These are phyloP conservation scores for Capitulum mitella DNA, from an alignment of 2,888 invertebrate genomes.

Conservation along the genomic window DNA sequence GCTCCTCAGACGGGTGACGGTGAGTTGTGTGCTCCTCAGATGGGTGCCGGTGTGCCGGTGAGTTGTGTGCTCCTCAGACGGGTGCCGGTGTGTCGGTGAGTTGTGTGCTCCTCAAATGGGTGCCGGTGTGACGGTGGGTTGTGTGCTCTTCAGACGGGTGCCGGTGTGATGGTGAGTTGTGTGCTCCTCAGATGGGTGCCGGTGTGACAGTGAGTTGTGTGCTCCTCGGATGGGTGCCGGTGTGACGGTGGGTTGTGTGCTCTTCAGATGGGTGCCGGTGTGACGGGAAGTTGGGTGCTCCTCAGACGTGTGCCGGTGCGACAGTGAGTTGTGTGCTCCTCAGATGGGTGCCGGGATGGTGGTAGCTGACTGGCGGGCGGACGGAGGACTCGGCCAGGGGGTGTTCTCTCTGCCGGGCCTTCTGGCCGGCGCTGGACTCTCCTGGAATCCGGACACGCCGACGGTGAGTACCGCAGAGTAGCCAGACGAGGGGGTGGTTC, in stretches of 20 bases:
- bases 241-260: not conserved
- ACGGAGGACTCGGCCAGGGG: constrained; percentile 53
- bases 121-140: not conserved
- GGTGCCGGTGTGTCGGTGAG: not conserved
- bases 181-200: not conserved
- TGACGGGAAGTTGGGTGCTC: constrained; percentile 46
- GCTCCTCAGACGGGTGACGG: too few species aligned
- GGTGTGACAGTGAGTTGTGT: not conserved
- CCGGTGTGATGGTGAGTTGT: not conserved
- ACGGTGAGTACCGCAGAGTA: constrained; percentile 41
- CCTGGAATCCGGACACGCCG: constrained; percentile 52
- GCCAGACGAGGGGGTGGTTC: too few species aligned
- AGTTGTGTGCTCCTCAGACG: too few species aligned
- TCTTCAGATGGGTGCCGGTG: constrained; percentile 47
- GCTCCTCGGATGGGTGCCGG: not conserved
- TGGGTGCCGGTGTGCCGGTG: constrained; percentile 43
- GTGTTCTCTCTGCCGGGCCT: constrained; percentile 55
- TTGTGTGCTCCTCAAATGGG: not conserved
- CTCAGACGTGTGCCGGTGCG: constrained; percentile 42
- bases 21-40: constrained; percentile 45
- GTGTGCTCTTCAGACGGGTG: not conserved
- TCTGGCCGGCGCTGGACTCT: constrained; percentile 51
- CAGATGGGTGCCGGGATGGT: constrained; percentile 40
- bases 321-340: constrained; percentile 46
- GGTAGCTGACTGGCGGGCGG: constrained; percentile 55